Base-by-base conservation (phyloP, 2,797 vertebrate genomes). In the Tragopan temminckii region DNA sequence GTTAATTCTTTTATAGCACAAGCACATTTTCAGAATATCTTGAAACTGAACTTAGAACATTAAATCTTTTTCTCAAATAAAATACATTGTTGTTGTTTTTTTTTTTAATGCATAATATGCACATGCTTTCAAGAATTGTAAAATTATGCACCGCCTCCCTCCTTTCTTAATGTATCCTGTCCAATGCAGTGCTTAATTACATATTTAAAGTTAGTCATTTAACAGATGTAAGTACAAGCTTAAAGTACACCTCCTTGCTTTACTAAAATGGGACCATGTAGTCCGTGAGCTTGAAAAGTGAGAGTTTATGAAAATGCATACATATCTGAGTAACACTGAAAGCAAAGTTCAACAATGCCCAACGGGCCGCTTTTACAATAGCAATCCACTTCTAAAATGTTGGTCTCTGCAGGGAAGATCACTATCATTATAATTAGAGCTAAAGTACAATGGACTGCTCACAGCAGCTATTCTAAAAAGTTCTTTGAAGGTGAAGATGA, bases 321-420 rank as follows among this genome's bases (percentile, higher is more conserved):
- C 63, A n/a, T 62, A 74, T 80, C 72, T 88, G 69, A 78, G 79
- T 83, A 92, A 78, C 89, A 80, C 50, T 76, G 80, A 89, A 92
- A 68, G 66, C 72, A 85, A 74, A 95, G 93, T 96, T 95, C 89
- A 95, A 88, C 88, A 91, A 48, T 93, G 87, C 94, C 95, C 91
- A 93, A 72, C 21, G 46, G 92, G 91, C 82, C 91, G 59, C 89
- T 92, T 89, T 52, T 79, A 72, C 89, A 94, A 84, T 78, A 94
- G 85, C 68, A 89, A 92, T 76, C 55, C 70, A n/a, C 77, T 83
- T 89, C 82, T 96, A 80, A 89, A 93, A 71, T 89, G 91, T 84
- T 89, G 89, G 82, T 76, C 93, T 96, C 89, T 95, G 80, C 82
- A 93, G 89, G 88, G 93, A 93, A 96, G 96, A 96, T 96, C 74